Evolutionary conservation across 2,113 vertebrate species (phyloP), one percentile per base, ranked within the genome.

Genomic region (Sapayoa aenigma): DNA sequence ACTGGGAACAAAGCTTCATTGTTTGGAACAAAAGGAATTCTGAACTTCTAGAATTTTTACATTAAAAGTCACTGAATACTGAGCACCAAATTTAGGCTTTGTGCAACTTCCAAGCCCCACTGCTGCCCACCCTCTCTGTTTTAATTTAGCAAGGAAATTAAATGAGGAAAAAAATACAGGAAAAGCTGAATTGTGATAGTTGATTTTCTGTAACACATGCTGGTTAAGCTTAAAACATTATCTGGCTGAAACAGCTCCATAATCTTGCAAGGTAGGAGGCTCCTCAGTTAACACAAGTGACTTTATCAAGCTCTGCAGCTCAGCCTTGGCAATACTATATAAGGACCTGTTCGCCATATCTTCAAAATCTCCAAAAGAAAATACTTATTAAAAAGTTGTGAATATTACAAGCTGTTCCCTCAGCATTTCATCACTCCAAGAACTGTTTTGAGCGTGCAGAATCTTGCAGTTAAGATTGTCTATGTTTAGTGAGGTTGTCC

Each of bases 351-450:
- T 94, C 60, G 93, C 90, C 94, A 91, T 90, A 84, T 93, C 87
- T 71, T 89, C 25, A 93, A 96, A 95, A 90, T 81, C 83, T 86
- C 83, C 31, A 0, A 52, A 91, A 94, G 93, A 96, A 96, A 95
- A 91, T 92, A 93, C 92, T 95, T 96, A 93, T 91, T 87, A 94
- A 94, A 91, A 95, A 96, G 88, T 90, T 96, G 94, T 94, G 87
- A 92, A 95, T 93, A 95, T 90, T 97, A 92, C 92, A 96, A 96
- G 95, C 94, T 96, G 92, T 96, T 96, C 84, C 60, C 63, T 30
- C n/a, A 94, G 69, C 66, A 41, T 86, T 94, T 92, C 85, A 67
- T 65, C 85, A 91, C 39, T 80, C 0, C 0, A 84, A 74, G 55
- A 94, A 82, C 74, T 33, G 87, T 28, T 95, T 28, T 35, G 63